Conservation (phyloP, 2,113 vertebrate genomes). For the Archilochus colubris region DNA sequence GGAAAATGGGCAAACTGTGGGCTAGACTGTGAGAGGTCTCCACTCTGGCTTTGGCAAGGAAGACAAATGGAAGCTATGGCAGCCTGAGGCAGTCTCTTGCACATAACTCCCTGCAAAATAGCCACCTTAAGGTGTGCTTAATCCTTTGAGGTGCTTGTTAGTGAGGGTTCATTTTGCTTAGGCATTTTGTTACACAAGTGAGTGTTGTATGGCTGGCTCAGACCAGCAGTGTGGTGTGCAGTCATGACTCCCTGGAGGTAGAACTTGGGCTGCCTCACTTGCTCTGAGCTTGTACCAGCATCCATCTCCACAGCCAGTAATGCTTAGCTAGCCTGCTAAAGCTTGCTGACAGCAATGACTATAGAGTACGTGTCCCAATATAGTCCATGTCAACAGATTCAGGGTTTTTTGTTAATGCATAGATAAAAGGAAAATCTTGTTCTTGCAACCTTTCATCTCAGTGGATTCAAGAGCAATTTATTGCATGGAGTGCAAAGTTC, state of each 20-base stretch:
- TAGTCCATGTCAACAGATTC: conserved; percentile 27
- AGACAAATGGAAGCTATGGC: neutral
- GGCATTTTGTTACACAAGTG: neutral
- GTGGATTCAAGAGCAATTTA: conserved; percentile 45
- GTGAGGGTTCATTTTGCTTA: conserved; percentile 7
- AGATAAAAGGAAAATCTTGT: conserved; percentile 68
- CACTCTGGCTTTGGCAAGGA: neutral
- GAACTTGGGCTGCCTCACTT: neutral
- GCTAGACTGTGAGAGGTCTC: neutral
- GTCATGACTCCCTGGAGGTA: neutral
- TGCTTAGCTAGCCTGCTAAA: conserved; percentile 18
- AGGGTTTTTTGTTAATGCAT: conserved; percentile 49
- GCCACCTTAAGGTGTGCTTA: neutral
- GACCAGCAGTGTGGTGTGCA: neutral
- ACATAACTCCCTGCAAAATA: neutral
- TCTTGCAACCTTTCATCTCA: conserved; percentile 63
- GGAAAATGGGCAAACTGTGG: neutral
- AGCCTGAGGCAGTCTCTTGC: neutral
- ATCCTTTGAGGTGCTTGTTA: conserved; percentile 45
- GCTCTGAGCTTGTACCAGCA: neutral
- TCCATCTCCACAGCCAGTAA: neutral
- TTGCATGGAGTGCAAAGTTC: conserved; percentile 2
- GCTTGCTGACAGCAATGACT: conserved; percentile 33
- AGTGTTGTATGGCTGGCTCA: neutral
- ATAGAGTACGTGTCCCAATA: neutral